Percentiles rank a stretch among this genome's conserved stretches.
These are phyloP conservation scores for Leptinotarsa undecemlineata DNA, from an alignment of 1,140 invertebrate genomes.

Conservation along the genomic window DNA sequence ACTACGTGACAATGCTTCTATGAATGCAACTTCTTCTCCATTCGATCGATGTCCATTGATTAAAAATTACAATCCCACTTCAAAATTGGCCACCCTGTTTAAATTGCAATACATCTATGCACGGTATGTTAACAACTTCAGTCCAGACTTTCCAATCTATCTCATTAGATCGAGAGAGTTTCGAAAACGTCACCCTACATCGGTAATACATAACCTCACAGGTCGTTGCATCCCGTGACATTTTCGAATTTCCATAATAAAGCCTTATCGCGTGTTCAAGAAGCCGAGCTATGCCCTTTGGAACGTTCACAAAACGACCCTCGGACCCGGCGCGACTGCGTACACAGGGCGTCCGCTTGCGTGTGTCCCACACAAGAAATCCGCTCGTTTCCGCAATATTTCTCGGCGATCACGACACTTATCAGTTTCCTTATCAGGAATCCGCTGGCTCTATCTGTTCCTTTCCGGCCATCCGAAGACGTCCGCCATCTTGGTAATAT, in stretches of 20 bases:
- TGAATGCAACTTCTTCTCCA: too few relatives aligned
- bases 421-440: conserved; percentile 41
- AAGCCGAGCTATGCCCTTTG: conserved; percentile 35
- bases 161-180: not conserved
- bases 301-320: conserved; percentile 27
- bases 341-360: conserved; percentile 24
- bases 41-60: too few relatives aligned
- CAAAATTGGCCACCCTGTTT: too few relatives aligned
- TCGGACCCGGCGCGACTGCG: conserved; percentile 25
- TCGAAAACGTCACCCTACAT: not conserved
- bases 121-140: too few relatives aligned
- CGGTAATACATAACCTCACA: conserved; percentile 21
- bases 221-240: conserved; percentile 38
- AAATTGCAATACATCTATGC: too few relatives aligned
- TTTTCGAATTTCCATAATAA: conserved; percentile 41
- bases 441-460: conserved; percentile 37
- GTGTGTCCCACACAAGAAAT: conserved; percentile 35
- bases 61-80: too few relatives aligned
- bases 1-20: too few relatives aligned
- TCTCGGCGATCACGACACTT: conserved; percentile 39
- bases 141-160: not conserved
- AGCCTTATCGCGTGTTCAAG: conserved; percentile 37
- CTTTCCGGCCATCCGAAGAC: conserved; percentile 39
- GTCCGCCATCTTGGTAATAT: conserved; percentile 27
- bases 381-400: conserved; percentile 37